Evolutionary conservation across 2,797 vertebrate species (phyloP).

Genomic region (Arrhamphus sclerolepis): DNA sequence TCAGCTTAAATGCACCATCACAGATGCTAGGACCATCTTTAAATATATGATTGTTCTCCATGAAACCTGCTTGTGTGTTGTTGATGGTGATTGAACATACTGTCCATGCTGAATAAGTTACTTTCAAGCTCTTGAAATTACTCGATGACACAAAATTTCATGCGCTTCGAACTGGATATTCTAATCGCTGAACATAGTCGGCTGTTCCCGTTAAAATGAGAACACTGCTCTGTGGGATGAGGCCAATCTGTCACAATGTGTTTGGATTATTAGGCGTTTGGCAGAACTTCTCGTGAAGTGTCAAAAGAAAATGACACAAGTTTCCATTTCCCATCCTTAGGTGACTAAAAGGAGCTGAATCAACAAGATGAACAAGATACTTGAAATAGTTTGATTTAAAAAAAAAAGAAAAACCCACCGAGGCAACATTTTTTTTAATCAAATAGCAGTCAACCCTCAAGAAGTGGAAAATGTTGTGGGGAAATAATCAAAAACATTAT

Average conservation of each 20-base stretch:
- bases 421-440: too few relatives aligned
- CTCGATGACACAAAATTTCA: conserved; percentile 16
- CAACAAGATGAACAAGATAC: too few relatives aligned
- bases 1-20: not conserved
- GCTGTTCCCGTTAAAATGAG: conserved; percentile 22
- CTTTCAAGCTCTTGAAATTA: conserved; percentile 36
- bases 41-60: not conserved
- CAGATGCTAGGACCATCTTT: not conserved
- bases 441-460: not conserved
- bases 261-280: conserved; percentile 3
- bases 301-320: conserved; percentile 2
- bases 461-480: not conserved
- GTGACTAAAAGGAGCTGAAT: not conserved
- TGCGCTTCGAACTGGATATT: conserved; percentile 25
- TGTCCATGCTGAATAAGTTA: conserved; percentile 3
- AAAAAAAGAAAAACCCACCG: too few relatives aligned
- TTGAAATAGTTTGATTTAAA: too few relatives aligned
- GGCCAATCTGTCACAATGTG: conserved; percentile 16
- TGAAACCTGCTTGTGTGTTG: not conserved
- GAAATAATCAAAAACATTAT: too few relatives aligned
- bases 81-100: too few relatives aligned
- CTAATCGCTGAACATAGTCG: conserved; percentile 32
- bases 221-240: not conserved
- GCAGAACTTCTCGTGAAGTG: not conserved
- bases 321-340: not conserved